Evolutionary conservation across 2,888 invertebrate genomes (phyloP), one percentile per base, ranked within the genome.

Genomic region (Sceliomorpha sp.): DNA sequence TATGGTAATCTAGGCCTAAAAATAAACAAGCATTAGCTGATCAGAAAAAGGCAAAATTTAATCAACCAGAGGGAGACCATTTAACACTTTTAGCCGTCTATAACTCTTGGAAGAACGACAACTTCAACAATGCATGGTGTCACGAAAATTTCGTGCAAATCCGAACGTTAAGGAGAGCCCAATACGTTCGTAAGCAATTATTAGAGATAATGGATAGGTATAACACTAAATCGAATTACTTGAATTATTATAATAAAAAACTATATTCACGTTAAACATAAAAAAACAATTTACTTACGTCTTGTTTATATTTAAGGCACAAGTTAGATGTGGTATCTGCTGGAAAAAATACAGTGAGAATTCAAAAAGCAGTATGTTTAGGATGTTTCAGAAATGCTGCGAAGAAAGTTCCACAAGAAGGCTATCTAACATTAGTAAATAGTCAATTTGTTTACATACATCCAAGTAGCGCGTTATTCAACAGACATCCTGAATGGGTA

Each of bases 131-230:
- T 87, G 97, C 98, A 0, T 99, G 99, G 99, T 99, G 99, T 88
- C 99, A 98, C 83, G 99, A 99, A 87, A 99, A 99, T 90, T 99
- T 99, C 86, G 97, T 99, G 1, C 99, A 99, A 90, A 97, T 98
- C 24, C 90, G 99, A 13, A 99, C 98, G 0, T 89, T 99, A 63
- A 99, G 99, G 87, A 91, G 99, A 12, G 98, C 99, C 0, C 98
- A 99, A 89, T 99, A 99, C 89, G 98, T 99, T 0, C 91, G 99
- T 32, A 99, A 99, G 88, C 99, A 99, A 87, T 89, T 99, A 82
- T 90, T 99, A 15, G 98, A 98, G 0, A 98, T 98, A 68, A 98
- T 98, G 98, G 98, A 98, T 88, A 92, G 95, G 94, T 93, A 82
- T 27, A 9, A n/a, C 4, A 7, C 6, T 1, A 2, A 8, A 64